Evolutionary conservation across 2,797 vertebrate species (phyloP), one percentile per base, ranked within the genome.

Genomic region (Telmatherina bonti): DNA sequence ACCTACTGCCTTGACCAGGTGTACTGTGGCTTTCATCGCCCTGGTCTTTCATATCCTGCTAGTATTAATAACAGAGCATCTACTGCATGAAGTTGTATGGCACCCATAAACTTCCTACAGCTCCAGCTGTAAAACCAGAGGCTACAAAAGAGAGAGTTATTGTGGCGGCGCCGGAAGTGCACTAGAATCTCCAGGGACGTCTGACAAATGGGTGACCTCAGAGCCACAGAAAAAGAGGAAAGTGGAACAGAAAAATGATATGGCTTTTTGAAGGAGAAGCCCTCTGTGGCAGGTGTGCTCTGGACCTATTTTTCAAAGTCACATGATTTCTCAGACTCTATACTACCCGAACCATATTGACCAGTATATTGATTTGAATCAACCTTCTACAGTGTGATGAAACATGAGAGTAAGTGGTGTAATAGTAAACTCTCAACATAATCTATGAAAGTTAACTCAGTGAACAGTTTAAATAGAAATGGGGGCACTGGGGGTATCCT

Each of bases 251-350:
- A 87, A 33, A 89, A 85, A 84, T 77, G 61, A 87, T 90, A 71
- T 52, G 59, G 86, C 85, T 87, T 84, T 88, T 81, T 5, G n/a
- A 78, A 73, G 74, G 69, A 74, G 73, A 83, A 67, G 58, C 18
- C 3, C 38, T 74, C 58, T 53, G 65, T 85, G 81, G 70, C 85
- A 85, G 82, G 76, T 89, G 83, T 89, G 82, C 83, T 79, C 77
- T 66, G 74, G 78, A 82, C 74, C 74, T 83, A 91, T 89, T 88
- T 89, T 87, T 90, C 85, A 91, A 91, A 92, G 87, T 93, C 88
- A 79, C 82, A 85, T 77, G 57, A 54, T 78, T n/a, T 76, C 74
- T 86, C 85, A 89, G 73, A 79, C 62, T 81, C 78, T 67, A 79
- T 59, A 85, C 81, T 59, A 45, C 83, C 78, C n/a, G 74, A 63